phyloP scores from a whole-genome alignment of 2,113 vertebrate genomes.

The Alexandromys fortis region DNA sequence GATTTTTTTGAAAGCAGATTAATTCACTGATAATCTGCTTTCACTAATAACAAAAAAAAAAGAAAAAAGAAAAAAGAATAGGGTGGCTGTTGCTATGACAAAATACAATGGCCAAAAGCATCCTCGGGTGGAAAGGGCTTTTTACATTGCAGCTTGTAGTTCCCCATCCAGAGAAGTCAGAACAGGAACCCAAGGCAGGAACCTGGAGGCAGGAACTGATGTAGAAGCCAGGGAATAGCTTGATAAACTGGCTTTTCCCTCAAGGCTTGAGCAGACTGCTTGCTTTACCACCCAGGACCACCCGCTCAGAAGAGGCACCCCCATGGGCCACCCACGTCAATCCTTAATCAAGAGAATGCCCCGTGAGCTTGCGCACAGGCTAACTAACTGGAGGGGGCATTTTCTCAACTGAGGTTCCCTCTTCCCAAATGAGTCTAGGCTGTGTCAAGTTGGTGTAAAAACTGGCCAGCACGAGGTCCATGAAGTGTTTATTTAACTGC shows the following conservation, averaged over 20 bases:
- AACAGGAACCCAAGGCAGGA: background rate
- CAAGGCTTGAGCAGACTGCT: background rate
- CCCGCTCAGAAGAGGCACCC: background rate
- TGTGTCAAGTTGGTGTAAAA: background rate
- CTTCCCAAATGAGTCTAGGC: background rate
- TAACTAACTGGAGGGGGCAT: background rate
- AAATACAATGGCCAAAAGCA: background rate
- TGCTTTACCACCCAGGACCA: background rate
- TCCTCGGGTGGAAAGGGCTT: background rate
- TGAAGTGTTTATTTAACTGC: slow-evolving; percentile 40
- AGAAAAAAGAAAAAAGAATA: too few species aligned
- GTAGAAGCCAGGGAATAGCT: background rate
- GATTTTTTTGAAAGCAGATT: slow-evolving; percentile 41
- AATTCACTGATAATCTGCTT: too few species aligned
- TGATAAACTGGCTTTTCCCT: background rate
- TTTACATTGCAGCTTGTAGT: background rate
- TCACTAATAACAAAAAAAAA: too few species aligned
- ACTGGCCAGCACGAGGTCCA: background rate
- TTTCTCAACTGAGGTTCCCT: background rate
- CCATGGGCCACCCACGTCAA: background rate
- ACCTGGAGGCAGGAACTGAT: background rate
- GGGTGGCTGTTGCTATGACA: background rate
- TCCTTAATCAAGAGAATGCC: background rate
- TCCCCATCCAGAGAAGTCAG: background rate
- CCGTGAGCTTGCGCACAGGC: background rate